Conservation (phyloP, 2,113 vertebrate species). For the Neolamprologus longior region DNA sequence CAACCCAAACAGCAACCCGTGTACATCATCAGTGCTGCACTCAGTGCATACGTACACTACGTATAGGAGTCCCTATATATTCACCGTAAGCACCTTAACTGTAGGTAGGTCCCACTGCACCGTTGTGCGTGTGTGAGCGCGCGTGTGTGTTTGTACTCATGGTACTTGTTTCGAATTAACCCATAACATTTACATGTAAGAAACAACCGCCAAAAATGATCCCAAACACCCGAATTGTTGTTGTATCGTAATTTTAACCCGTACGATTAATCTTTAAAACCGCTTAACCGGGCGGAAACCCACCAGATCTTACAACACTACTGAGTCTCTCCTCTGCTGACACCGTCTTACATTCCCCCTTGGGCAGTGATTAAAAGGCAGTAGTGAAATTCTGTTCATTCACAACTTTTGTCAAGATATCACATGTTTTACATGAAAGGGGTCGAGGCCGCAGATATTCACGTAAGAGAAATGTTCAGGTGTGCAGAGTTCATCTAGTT, state of each 20-base stretch:
- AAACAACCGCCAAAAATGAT: not conserved
- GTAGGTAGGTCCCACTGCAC: not conserved
- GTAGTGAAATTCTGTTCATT: not conserved
- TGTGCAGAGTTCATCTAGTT: not conserved
- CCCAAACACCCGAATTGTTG: not conserved
- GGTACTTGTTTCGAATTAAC: not conserved
- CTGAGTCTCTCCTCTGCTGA: conserved; percentile 31
- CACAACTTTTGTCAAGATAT: not conserved
- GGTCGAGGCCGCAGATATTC: not conserved
- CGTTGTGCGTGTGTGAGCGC: accelerated
- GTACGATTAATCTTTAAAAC: not conserved
- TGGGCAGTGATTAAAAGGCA: not conserved
- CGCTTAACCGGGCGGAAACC: not conserved
- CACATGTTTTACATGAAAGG: not conserved
- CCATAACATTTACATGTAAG: not conserved
- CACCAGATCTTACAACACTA: not conserved
- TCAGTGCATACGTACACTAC: not conserved
- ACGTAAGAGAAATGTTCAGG: conserved; percentile 16
- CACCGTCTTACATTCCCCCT: conserved; percentile 5
- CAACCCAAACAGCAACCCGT: not conserved
- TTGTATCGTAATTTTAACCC: not conserved
- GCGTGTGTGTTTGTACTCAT: not conserved
- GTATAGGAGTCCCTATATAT: not conserved
- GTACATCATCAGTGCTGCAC: not conserved
- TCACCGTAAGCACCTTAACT: not conserved